Evolutionary conservation across 2,113 vertebrate species (phyloP), one percentile per base, ranked within the genome.

Genomic region (Corapipo altera): DNA sequence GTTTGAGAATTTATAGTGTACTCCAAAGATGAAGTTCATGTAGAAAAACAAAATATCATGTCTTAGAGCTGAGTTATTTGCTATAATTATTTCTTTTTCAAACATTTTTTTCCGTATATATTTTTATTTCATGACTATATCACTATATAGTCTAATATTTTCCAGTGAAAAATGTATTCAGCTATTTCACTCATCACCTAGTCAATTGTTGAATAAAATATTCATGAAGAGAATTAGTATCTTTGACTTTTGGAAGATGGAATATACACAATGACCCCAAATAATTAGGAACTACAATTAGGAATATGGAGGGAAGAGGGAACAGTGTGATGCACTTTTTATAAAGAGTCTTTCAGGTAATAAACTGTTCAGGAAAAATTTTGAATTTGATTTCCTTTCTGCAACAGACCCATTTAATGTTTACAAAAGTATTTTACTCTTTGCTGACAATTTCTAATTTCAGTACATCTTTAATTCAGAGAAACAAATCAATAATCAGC

Each of bases 151-250:
- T 49, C 54, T 62, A 88, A 71, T 88, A 91, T 91, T 96, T 96
- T 91, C 52, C n/a, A 62, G 39, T 85, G 94, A 96, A 92, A 95
- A 94, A 95, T 72, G 26, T 85, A 91, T 93, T 94, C 77, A 75
- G 28, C 61, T 91, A 33, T 92, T 84, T 73, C 55, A 83, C 35
- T 91, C 80, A 78, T 91, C 93, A 96, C 14, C 32, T 46, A 91
- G 91, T 93, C 91, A 95, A 67, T 59, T 93, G 46, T 52, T 93
- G 52, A 92, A 94, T 96, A 93, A 92, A 96, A 96, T 95, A 96
- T 96, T 94, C 88, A 96, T 94, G 8, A 93, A 72, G 8, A 75
- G 61, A 96, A 92, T 93, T 87, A 94, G 52, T 91, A 88, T 89
- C 52, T 83, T 92, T 93, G 92, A 94, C 93, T 93, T 95, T 89